A percentile compares a stretch with the other conserved stretches of the same genome.
These are phyloP conservation scores for Drosophila aff. DNA, from an alignment of 1,140 invertebrate genomes.

Conservation along the genomic window DNA sequence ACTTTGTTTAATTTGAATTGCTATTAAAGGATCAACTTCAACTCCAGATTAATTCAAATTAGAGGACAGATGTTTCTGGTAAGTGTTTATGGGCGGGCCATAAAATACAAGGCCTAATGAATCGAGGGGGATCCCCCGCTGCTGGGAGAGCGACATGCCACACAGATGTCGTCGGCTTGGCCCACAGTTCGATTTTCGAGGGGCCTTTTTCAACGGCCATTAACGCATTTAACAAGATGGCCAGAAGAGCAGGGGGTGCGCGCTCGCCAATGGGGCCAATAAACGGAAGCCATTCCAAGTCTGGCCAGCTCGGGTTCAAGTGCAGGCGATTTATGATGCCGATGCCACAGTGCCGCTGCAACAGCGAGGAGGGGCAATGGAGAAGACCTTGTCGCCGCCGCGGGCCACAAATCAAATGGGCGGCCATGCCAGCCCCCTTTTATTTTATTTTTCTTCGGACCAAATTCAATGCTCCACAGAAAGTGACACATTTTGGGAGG, in stretches of 20 bases:
- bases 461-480: neutral
- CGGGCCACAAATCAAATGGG: conserved; percentile 47
- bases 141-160: conserved; percentile 1
- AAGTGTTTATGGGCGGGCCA: conserved; percentile 31
- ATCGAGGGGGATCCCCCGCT: neutral
- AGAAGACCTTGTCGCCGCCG: conserved; percentile 42
- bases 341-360: neutral
- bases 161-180: neutral
- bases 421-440: neutral
- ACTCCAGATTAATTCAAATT: neutral
- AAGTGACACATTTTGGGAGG: conserved; percentile 10
- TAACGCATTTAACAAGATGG: conserved; percentile 64
- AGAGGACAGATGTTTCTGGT: conserved; percentile 1
- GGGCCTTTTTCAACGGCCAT: conserved; percentile 37
- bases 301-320: conserved; percentile 45
- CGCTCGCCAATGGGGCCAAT: conserved; percentile 53
- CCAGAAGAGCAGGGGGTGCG: conserved; percentile 18
- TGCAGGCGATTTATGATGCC: conserved; percentile 49
- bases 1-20: neutral
- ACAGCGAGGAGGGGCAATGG: neutral
- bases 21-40: neutral
- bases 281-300: conserved; percentile 48
- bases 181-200: conserved; percentile 21
- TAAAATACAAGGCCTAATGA: conserved; percentile 30
- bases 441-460: no score